Percentiles rank a stretch among this genome's conserved stretches.
Conservation (phyloP, 2,797 vertebrate genomes). For the Enteromius mattozi region DNA sequence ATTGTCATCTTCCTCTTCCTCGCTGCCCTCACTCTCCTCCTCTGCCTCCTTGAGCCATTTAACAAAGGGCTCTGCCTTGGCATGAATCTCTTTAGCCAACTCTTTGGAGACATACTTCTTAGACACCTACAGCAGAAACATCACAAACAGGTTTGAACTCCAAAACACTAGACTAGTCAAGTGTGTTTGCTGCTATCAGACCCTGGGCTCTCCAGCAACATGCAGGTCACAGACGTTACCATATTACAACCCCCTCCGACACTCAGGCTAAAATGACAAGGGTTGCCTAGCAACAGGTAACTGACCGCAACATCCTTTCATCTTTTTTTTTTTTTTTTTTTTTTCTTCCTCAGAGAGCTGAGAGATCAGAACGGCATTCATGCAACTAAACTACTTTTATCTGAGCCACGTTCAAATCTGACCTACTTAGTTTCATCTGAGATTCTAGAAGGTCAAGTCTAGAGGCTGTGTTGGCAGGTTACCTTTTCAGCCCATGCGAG, state of each 20-base stretch:
- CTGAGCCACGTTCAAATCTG: background rate
- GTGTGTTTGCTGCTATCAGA: background rate
- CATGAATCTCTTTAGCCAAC: conserved; percentile 97
- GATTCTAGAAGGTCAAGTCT: background rate
- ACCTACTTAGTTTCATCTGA: background rate
- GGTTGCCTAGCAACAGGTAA: conserved; percentile 27
- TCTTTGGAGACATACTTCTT: conserved; percentile 99
- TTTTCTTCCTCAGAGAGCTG: background rate
- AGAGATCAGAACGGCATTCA: background rate
- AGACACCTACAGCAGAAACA: conserved; percentile 81
- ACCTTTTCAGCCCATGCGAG: conserved; percentile 98
- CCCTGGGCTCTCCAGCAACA: background rate
- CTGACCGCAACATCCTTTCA: background rate
- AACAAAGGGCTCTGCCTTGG: conserved; percentile 96
- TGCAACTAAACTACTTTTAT: background rate
- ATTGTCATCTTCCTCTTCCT: conserved; percentile 87
- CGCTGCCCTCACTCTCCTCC: conserved; percentile 95
- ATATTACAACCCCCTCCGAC: background rate
- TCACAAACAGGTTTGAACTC: background rate
- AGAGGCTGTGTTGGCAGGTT: background rate
- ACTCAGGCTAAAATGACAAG: background rate
- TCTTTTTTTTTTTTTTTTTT: too few species aligned
- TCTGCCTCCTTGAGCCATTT: conserved; percentile 99
- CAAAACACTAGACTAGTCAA: background rate
- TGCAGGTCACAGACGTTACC: background rate